A percentile compares a stretch with the other conserved stretches of the same genome.
phyloP scores from a whole-genome alignment of 2,113 vertebrate genomes.

The Callaeas wilsoni region DNA sequence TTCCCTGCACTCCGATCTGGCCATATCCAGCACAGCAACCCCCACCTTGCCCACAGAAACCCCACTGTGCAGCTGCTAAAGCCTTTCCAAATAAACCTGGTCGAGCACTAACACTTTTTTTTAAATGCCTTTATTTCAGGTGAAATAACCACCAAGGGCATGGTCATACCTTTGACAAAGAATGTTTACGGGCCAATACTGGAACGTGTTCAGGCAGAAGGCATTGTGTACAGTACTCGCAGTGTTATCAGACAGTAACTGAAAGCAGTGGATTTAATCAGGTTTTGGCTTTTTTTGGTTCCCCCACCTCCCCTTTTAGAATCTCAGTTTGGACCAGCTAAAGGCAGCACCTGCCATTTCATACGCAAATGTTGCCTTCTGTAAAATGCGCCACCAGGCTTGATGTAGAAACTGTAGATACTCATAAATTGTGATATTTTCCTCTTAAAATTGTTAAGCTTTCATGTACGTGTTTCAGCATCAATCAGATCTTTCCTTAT shows the following conservation, averaged over 20 bases:
- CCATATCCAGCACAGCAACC: not conserved
- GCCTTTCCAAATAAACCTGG: not conserved
- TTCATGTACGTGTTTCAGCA: not conserved
- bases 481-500: not conserved
- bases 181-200: constrained; percentile 85
- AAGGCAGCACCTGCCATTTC: not conserved
- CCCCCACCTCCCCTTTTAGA: not conserved
- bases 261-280: not conserved
- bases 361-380: not conserved
- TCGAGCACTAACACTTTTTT: not conserved
- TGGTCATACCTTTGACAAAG: constrained; percentile 86
- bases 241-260: constrained; percentile 71
- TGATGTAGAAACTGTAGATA: not conserved
- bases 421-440: not conserved
- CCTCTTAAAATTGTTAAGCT: not conserved
- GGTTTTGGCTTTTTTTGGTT: not conserved
- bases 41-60: not conserved
- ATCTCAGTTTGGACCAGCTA: not conserved
- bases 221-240: constrained; percentile 77
- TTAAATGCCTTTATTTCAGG: constrained; percentile 69
- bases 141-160: constrained; percentile 86
- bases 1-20: not conserved
- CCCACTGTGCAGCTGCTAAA: not conserved
- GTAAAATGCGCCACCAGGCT: not conserved
- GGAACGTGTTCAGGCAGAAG: constrained; percentile 83